A percentile compares a stretch with the other conserved stretches of the same genome.
Evolutionary conservation across 2,888 invertebrate genomes (phyloP).

Genomic region (Synergus japonicus): DNA sequence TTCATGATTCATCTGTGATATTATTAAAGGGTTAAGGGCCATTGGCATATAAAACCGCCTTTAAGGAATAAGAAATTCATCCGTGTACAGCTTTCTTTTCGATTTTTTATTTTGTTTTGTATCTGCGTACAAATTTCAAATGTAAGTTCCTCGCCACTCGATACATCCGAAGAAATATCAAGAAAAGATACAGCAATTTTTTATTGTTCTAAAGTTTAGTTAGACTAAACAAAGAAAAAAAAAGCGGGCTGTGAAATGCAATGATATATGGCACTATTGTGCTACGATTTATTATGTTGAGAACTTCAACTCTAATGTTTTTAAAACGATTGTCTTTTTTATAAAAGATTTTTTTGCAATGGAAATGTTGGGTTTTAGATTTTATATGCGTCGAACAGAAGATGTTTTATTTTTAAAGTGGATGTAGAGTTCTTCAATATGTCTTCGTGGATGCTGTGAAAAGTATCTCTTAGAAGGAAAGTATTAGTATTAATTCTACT

Average conservation of each 20-base stretch:
- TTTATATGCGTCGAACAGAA: background rate
- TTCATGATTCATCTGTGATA: slow-evolving; percentile 77
- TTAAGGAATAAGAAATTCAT: slow-evolving; percentile 53
- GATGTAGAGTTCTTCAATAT: slow-evolving; percentile 5
- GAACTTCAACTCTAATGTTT: background rate
- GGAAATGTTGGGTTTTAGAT: background rate
- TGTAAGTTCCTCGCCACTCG: slow-evolving; percentile 12
- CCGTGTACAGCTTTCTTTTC: slow-evolving; percentile 58
- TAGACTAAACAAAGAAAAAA: background rate
- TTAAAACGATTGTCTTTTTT: background rate
- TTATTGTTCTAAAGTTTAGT: background rate
- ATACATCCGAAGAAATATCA: slow-evolving; percentile 40
- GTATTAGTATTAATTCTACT: slow-evolving; percentile 55
- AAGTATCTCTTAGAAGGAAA: slow-evolving; percentile 38
- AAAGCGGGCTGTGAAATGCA: slow-evolving; percentile 10
- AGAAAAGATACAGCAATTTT: slow-evolving; percentile 32
- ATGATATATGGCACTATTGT: slow-evolving; percentile 1
- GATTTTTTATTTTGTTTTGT: background rate
- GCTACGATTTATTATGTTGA: background rate
- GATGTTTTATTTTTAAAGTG: background rate
- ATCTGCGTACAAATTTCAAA: background rate
- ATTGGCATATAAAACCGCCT: slow-evolving; percentile 62
- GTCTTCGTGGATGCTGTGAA: background rate
- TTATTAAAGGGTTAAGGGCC: slow-evolving; percentile 75
- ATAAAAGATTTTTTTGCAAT: background rate